phyloP scores from a whole-genome alignment of 2,797 vertebrate genomes.

The Acomys russatus region DNA sequence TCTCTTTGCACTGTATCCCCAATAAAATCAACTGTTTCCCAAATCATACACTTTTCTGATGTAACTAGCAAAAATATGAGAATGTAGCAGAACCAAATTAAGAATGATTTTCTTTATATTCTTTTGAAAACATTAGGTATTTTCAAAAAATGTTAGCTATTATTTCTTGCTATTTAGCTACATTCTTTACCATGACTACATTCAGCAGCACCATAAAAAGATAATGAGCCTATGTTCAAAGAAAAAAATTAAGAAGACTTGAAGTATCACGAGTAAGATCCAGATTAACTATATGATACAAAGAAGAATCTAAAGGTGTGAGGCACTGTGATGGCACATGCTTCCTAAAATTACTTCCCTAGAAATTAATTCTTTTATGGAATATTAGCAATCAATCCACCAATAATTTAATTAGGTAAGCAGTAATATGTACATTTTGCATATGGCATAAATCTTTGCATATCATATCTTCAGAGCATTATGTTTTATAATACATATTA shows the following conservation, averaged over 20 bases:
- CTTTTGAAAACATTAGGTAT: neutral
- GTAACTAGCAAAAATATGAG: neutral
- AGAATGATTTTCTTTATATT: constrained; percentile 44
- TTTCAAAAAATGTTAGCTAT: constrained; percentile 88
- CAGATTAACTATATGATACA: constrained; percentile 90
- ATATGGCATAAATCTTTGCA: neutral
- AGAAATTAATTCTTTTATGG: neutral
- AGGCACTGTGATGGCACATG: neutral
- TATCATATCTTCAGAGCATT: constrained; percentile 1
- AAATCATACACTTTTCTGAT: neutral
- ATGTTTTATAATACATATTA: neutral
- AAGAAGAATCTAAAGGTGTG: constrained; percentile 85
- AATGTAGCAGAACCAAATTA: constrained; percentile 5
- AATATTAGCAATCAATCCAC: neutral
- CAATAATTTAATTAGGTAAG: neutral
- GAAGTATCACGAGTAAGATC: constrained; percentile 89
- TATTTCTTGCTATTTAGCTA: constrained; percentile 92
- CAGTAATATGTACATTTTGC: neutral
- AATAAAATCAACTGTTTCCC: constrained; percentile 66
- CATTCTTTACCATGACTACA: constrained; percentile 91
- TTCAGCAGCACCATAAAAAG: constrained; percentile 93
- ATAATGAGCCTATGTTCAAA: constrained; percentile 92
- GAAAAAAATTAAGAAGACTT: constrained; percentile 89
- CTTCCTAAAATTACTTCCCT: neutral
- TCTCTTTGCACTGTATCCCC: constrained; percentile 78